These are phyloP conservation scores for Perognathus longimembris DNA, from an alignment of 2,113 vertebrate genomes.

Conservation along the genomic window DNA sequence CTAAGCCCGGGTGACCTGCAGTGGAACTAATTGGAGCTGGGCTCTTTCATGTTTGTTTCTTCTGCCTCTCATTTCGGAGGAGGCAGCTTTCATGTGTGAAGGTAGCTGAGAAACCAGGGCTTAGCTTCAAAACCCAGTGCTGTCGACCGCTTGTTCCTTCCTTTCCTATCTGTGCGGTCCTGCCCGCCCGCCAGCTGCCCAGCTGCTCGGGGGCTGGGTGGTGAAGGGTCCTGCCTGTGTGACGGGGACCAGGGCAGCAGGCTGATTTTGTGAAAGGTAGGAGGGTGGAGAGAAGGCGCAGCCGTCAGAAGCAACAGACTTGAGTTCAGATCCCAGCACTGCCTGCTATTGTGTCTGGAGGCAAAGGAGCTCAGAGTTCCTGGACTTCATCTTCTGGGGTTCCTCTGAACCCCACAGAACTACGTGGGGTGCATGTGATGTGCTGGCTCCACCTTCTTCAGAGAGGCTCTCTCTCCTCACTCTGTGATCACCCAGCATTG, in stretches of 20 bases:
- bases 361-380: neutral
- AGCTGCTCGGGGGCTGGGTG: neutral
- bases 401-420: neutral
- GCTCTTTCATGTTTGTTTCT: constrained; percentile 68
- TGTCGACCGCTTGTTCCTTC: constrained; percentile 37
- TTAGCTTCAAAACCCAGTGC: constrained; percentile 55
- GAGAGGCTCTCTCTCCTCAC: too few relatives aligned
- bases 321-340: neutral
- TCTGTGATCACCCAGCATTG: too few relatives aligned
- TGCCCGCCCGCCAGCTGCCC: too few relatives aligned
- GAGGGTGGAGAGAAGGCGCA: neutral
- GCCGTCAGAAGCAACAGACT: neutral
- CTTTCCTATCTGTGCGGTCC: neutral
- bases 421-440: neutral
- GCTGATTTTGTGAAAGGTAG: neutral
- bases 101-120: constrained; percentile 61
- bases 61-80: constrained; percentile 61
- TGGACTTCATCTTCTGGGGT: neutral
- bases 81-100: constrained; percentile 48
- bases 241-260: neutral
- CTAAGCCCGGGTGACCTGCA: constrained; percentile 35
- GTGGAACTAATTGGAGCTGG: constrained; percentile 57
- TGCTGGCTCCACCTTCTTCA: neutral
- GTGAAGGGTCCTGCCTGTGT: neutral
- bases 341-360: neutral